Base-by-base conservation (phyloP, 2,888 invertebrate genomes). In the Netelia virgata region DNA sequence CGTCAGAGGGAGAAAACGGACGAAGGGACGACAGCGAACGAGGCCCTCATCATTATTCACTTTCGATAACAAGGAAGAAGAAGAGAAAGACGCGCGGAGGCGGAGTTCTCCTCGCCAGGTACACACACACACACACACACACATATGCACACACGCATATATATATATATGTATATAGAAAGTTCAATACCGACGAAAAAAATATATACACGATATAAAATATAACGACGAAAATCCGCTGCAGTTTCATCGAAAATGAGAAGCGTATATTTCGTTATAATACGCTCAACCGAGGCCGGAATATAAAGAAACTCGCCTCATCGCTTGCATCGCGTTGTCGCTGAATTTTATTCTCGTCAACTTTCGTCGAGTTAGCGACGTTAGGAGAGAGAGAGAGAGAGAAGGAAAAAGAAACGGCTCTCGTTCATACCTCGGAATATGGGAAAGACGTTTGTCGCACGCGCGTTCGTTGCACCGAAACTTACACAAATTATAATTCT, bases 321-420 rank as follows among this genome's bases (percentile, higher is more conserved):
- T 86, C 82, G 78, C 16, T 57, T 66, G 87, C 79, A 82, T 85
- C 79, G 78, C 86, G 74, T 84, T 80, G 84, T 88, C 85, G 85
- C 80, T 85, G 87, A 86, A 89, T 89, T 90, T 88, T 88, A 87
- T 70, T 69, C 64, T 16, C 47, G 16, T 69, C 68, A 74, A 76
- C 10, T 77, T 64, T 80, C 70, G 70, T 70, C 64, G 72, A 70
- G 68, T 41, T 78, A 79, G 66, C 83, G 70, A 59, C 55, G 64
- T 53, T 70, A 14, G 20, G 77, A 63, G 72, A 70, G 50, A 63
- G 23, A 72, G 57, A 18, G 59, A 50, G 36, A 18, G 23, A 63
- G 23, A 72, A 61, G 53, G 14, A 50, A 55, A 55, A 74, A 64
- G 36, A 78, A 50, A n/a, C 5, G 68, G 20, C 47, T 16, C 43